Base-by-base conservation (phyloP, 2,113 vertebrate genomes). In the Tachysurus fulvidraco region DNA sequence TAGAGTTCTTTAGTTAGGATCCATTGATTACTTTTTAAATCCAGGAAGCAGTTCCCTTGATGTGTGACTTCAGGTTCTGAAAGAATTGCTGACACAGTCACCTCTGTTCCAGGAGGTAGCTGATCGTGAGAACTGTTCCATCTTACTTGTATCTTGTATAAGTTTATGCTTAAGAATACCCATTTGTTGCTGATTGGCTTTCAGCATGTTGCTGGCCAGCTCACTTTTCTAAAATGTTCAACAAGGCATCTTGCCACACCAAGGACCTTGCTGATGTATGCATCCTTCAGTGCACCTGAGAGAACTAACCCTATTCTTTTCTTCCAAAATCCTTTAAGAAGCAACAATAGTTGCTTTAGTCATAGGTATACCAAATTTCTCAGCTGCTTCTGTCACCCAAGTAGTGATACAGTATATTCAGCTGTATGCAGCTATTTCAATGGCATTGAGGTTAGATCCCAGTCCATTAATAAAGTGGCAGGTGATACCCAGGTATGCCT, bases 301-400 rank as follows among this genome's bases (percentile, higher is more conserved):
- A 41, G 76, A 88, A 84, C 81, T 0, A 65, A 88, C 64, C 6
- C 67, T 64, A 78, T 88, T 36, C 84, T 50, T 88, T 41, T 90
- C 87, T 88, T 86, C 87, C 84, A 88, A 52, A 9, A 88, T 86
- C n/a, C 76, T 25, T 2, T 81, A 76, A 88, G 81, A 84, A n/a
- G 64, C 55, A 1, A 88, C 79, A 81, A 88, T 71, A 83, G 86
- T 89, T 16, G 67, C 44, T 36, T 88, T 52, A 46, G 13, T 41
- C 14, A 88, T 4, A 54, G 36, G 84, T 13, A 30, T 11, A 28
- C n/a, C 3, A 67, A 78, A 74, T 25, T 82, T 84, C 84, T 73
- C 76, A 50, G 81, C 81, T 83, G 81, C 50, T 16, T 86, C 86
- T 77, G 84, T 74, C 73, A 88, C 65, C 84, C 87, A 88, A 0